Evolutionary conservation across 2,888 invertebrate genomes (phyloP).

Genomic region (Catonia carolina): DNA sequence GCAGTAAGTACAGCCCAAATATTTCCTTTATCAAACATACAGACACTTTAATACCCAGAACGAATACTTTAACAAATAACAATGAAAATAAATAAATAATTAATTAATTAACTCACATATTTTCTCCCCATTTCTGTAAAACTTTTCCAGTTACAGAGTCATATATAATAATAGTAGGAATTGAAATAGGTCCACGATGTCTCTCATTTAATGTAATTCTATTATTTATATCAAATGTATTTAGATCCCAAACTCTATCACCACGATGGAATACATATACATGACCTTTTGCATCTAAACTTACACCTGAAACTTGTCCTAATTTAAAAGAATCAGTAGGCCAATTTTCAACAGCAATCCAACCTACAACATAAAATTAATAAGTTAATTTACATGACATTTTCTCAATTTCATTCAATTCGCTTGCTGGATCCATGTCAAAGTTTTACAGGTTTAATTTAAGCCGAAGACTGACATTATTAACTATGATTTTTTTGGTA

Average conservation of each 20-base stretch:
- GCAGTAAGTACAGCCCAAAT: too few relatives aligned
- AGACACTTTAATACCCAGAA: too few relatives aligned
- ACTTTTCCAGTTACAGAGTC: conserved; percentile 54
- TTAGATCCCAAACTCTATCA: conserved; percentile 54
- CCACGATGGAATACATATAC: conserved; percentile 79
- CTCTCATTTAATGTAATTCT: conserved; percentile 41
- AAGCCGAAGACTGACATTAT: too few relatives aligned
- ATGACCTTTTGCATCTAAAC: conserved; percentile 63
- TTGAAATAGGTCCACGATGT: conserved; percentile 50
- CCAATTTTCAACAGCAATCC: conserved; percentile 52
- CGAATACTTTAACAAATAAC: too few relatives aligned
- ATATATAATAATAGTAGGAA: conserved; percentile 58
- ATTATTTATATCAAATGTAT: conserved; percentile 53
- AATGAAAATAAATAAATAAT: too few relatives aligned
- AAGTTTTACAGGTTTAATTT: too few relatives aligned
- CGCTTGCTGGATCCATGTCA: too few relatives aligned
- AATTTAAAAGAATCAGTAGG: conserved; percentile 44
- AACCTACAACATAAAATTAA: conserved; percentile 45
- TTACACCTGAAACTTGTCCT: conserved; percentile 79
- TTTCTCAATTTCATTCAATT: too few relatives aligned
- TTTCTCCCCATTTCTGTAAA: conserved; percentile 60
- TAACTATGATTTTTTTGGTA: too few relatives aligned
- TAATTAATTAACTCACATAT: conserved; percentile 63
- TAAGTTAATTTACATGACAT: too few relatives aligned
- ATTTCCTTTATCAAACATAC: too few relatives aligned